Base-by-base conservation (phyloP, 1,140 invertebrate genomes). In the Drosophila sp. region DNA sequence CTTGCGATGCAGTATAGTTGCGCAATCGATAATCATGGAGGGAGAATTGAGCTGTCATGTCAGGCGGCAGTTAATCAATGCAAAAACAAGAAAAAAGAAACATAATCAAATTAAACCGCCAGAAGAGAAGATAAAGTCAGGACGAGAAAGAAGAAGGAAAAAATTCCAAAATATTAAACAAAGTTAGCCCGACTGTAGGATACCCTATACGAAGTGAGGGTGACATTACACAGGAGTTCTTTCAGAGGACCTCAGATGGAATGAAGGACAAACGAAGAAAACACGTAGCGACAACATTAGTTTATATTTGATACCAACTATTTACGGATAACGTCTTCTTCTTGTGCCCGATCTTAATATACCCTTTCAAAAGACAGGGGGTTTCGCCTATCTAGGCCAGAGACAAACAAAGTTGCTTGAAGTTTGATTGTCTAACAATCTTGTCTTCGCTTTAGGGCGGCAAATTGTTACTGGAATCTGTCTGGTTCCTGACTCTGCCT, bases 11-110 rank as follows among this genome's bases (percentile, higher is more conserved):
- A 47, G 70, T 54, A 86, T 76, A 72, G 76, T 90, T 90, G 87
- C 78, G 89, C 89, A 90, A 90, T 84, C 83, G 84, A 80, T 90
- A 89, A 89, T 89, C 84, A 89, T 89, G 70, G 80, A 63, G 65
- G 73, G 60, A 60, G 84, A 81, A 90, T 90, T 90, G 89, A 90
- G 89, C 89, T 84, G 89, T 90, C 89, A 90, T 90, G 89, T 90
- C 89, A 81, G 87, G 71, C 69, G 82, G 87, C 86, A 87, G 87
- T 90, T 90, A 90, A 90, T 90, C 87, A 90, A 89, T 89, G 84
- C 77, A 79, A 73, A 76, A 76, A 47, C 65, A 65, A 57, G 71
- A 79, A 83, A 83, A 33, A 50, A 79, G 78, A 84, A 84, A 89
- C 80, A 89, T 89, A 89, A 89, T 89, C 80, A 89, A 89, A 89